These are phyloP conservation scores for Sisor rabdophorus DNA, from an alignment of 2,113 vertebrate species.

Conservation along the genomic window DNA sequence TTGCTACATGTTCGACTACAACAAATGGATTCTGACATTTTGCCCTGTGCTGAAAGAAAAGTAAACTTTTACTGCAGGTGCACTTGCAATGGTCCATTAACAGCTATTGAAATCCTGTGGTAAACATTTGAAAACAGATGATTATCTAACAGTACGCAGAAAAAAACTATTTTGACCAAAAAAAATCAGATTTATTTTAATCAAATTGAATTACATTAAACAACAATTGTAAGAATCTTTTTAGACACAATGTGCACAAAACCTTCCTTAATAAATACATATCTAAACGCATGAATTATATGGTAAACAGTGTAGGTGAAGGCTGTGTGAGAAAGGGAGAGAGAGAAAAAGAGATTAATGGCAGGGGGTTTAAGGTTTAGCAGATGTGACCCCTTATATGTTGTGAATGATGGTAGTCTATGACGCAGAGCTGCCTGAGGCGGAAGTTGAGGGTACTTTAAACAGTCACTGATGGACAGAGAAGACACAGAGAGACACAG, in stretches of 20 bases:
- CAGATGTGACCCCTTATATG: constrained; percentile 15
- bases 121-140: background rate
- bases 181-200: background rate
- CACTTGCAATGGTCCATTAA: background rate
- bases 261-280: too few species aligned
- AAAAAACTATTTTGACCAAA: background rate
- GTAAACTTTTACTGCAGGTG: background rate
- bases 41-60: background rate
- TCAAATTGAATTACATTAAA: background rate
- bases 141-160: too few species aligned
- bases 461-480: constrained; percentile 20
- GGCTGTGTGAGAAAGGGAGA: too few species aligned
- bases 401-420: background rate
- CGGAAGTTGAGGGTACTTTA: background rate
- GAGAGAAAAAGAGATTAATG: background rate
- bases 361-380: constrained; percentile 25
- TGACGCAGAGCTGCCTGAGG: background rate
- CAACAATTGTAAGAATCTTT: too few species aligned
- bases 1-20: background rate
- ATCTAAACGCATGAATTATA: too few species aligned
- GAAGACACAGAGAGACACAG: too few species aligned
- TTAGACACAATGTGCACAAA: too few species aligned
- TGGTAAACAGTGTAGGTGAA: too few species aligned
- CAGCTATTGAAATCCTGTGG: background rate
- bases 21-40: background rate